Conservation (phyloP, 2,888 invertebrate species). For the Muscina levida region DNA sequence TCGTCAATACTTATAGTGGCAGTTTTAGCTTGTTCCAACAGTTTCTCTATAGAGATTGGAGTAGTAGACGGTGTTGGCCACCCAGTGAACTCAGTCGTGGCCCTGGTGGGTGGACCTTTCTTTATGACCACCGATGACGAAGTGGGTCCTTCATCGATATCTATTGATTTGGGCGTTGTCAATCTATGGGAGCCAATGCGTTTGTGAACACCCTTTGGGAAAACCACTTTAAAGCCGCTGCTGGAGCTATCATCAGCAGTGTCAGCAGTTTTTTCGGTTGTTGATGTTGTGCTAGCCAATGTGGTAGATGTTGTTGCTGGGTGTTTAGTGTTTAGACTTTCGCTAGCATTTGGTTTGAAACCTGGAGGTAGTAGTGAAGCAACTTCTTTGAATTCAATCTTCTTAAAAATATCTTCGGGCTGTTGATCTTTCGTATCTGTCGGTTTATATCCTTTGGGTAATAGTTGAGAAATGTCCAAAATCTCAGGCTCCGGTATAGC, state of each 20-base stretch:
- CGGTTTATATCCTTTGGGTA: slow-evolving; percentile 84
- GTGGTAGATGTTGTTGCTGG: slow-evolving; percentile 67
- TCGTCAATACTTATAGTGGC: slow-evolving; percentile 82
- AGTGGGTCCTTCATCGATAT: slow-evolving; percentile 76
- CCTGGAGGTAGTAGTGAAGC: slow-evolving; percentile 82
- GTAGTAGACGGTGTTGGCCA: slow-evolving; percentile 95
- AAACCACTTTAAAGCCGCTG: slow-evolving; percentile 85
- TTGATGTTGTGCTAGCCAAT: slow-evolving; percentile 61
- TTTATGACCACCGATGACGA: slow-evolving; percentile 85
- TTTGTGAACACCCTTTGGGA: slow-evolving; percentile 83
- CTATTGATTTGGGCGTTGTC: slow-evolving; percentile 82
- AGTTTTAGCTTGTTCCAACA: slow-evolving; percentile 85
- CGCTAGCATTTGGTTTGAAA: slow-evolving; percentile 79
- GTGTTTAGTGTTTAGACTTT: slow-evolving; percentile 54
- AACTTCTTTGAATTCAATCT: slow-evolving; percentile 78
- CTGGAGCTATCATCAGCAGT: slow-evolving; percentile 74
- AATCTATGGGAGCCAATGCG: slow-evolving; percentile 82
- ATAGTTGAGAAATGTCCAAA: slow-evolving; percentile 82
- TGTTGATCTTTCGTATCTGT: slow-evolving; percentile 37
- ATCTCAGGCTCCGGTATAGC: slow-evolving; percentile 59
- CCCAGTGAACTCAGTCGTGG: slow-evolving; percentile 93
- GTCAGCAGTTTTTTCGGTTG: slow-evolving; percentile 65
- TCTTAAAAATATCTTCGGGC: slow-evolving; percentile 69
- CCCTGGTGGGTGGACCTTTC: slow-evolving; percentile 92
- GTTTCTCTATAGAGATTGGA: slow-evolving; percentile 90